These are phyloP conservation scores for Drosophila acutilabella DNA, from an alignment of 2,888 invertebrate species.

Conservation along the genomic window DNA sequence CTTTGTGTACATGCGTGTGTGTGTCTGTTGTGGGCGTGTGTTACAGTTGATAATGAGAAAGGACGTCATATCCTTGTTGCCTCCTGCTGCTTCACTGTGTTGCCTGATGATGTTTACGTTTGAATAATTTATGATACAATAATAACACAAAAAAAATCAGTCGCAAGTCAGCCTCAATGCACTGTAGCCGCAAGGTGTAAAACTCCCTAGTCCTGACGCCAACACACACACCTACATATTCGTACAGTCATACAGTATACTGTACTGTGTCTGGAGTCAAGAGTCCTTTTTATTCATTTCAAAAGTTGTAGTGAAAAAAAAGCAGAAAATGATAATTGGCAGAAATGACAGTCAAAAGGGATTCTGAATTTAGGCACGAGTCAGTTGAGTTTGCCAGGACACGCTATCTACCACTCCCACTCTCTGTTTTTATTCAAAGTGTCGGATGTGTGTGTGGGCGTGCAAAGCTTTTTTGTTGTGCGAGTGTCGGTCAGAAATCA, in stretches of 20 bases:
- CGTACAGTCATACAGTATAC: neutral
- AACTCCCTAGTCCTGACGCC: conserved; percentile 57
- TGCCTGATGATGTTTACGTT: conserved; percentile 82
- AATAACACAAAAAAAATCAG: conserved; percentile 51
- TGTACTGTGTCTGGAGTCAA: conserved; percentile 52
- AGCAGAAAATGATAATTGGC: conserved; percentile 71
- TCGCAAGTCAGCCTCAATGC: conserved; percentile 56
- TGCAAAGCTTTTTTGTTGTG: conserved; percentile 41
- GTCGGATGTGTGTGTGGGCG: conserved; percentile 31
- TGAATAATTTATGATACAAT: conserved; percentile 84
- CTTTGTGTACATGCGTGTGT: neutral
- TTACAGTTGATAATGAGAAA: conserved; percentile 72
- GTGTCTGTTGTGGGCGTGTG: conserved; percentile 56
- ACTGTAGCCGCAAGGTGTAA: conserved; percentile 76
- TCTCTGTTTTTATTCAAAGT: neutral
- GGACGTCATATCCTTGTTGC: conserved; percentile 31
- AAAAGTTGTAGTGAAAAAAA: conserved; percentile 36
- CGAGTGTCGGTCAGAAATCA: conserved; percentile 59
- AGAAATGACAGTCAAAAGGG: conserved; percentile 65
- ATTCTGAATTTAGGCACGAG: conserved; percentile 50
- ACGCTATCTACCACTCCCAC: neutral
- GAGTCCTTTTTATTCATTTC: conserved; percentile 73
- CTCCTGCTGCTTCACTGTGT: conserved; percentile 20
- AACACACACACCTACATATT: too few species aligned
- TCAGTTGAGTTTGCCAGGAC: conserved; percentile 19